Conservation (phyloP, 2,888 invertebrate species). For the Aphodius sticticus region DNA sequence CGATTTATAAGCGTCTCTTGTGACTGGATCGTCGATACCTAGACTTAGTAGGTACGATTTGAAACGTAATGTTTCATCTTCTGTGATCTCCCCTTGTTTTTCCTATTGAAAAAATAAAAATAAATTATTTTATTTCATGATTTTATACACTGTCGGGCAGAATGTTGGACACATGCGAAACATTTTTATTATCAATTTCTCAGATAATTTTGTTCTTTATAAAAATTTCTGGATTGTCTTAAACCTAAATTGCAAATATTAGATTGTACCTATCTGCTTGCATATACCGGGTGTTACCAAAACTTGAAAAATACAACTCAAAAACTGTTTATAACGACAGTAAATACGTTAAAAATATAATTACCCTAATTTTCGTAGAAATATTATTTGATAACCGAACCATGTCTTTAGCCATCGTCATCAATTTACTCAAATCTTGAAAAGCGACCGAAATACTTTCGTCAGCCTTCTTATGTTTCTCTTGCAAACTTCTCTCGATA, state of each 20-base stretch:
- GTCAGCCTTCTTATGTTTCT: slow-evolving; percentile 90
- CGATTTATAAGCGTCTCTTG: slow-evolving; percentile 86
- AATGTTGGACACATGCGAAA: neutral
- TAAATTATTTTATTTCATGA: neutral
- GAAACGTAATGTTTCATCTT: slow-evolving; percentile 96
- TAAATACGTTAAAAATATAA: too few species aligned
- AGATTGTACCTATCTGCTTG: too few species aligned
- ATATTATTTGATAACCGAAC: slow-evolving; percentile 91
- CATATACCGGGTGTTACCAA: too few species aligned
- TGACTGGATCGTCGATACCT: slow-evolving; percentile 98
- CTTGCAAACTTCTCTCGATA: slow-evolving; percentile 91
- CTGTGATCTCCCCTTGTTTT: slow-evolving; percentile 93
- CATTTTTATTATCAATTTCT: too few species aligned
- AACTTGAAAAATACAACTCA: slow-evolving; percentile 56
- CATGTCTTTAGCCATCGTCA: slow-evolving; percentile 98
- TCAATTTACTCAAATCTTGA: slow-evolving; percentile 92
- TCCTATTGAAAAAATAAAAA: slow-evolving; percentile 60
- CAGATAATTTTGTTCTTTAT: too few species aligned
- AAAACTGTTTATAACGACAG: too few species aligned
- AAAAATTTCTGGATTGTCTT: too few species aligned
- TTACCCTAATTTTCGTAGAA: slow-evolving; percentile 83
- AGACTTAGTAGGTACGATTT: slow-evolving; percentile 96
- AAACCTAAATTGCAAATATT: too few species aligned
- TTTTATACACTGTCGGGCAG: neutral
- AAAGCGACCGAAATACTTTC: slow-evolving; percentile 93